A percentile compares a stretch with the other conserved stretches of the same genome.
phyloP scores from a whole-genome alignment of 1,140 invertebrate genomes.

The Cydia fagiglandana region DNA sequence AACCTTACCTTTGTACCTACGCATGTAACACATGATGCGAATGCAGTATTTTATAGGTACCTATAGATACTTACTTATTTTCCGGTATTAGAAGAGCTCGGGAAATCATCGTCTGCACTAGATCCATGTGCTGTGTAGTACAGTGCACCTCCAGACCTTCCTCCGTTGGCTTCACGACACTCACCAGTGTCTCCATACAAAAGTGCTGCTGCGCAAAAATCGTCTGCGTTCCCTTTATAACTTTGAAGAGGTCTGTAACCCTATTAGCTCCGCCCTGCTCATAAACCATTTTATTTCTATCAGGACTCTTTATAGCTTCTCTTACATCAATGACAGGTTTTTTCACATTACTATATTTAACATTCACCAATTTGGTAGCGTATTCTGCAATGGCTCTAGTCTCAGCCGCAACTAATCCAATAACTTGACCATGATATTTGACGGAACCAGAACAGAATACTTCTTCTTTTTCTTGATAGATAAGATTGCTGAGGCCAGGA shows the following conservation, averaged over 20 bases:
- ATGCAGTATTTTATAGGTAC: no score
- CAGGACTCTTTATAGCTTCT: conserved; percentile 47
- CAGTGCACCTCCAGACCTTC: conserved; percentile 80
- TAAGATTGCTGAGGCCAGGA: conserved; percentile 33
- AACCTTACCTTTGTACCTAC: no score
- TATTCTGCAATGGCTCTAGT: conserved; percentile 80
- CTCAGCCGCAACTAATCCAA: conserved; percentile 86
- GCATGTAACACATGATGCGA: no score
- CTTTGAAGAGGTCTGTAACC: conserved; percentile 63
- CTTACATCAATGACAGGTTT: conserved; percentile 53
- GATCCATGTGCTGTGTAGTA: conserved; percentile 82
- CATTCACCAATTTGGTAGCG: conserved; percentile 83
- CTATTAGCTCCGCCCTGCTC: conserved; percentile 38
- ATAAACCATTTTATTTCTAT: conserved; percentile 37
- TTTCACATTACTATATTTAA: conserved; percentile 78
- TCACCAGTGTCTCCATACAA: conserved; percentile 76
- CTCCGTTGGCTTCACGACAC: conserved; percentile 64
- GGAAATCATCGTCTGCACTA: conserved; percentile 79
- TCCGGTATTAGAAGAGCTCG: conserved; percentile 74
- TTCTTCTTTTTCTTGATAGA: conserved; percentile 66
- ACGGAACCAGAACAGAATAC: conserved; percentile 78
- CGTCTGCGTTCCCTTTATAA: conserved; percentile 56
- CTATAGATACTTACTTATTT: no score
- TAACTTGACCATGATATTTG: conserved; percentile 84
- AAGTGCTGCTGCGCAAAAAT: conserved; percentile 64